These are phyloP conservation scores for Oophaga sylvatica DNA, from an alignment of 2,797 vertebrate genomes.

Conservation along the genomic window DNA sequence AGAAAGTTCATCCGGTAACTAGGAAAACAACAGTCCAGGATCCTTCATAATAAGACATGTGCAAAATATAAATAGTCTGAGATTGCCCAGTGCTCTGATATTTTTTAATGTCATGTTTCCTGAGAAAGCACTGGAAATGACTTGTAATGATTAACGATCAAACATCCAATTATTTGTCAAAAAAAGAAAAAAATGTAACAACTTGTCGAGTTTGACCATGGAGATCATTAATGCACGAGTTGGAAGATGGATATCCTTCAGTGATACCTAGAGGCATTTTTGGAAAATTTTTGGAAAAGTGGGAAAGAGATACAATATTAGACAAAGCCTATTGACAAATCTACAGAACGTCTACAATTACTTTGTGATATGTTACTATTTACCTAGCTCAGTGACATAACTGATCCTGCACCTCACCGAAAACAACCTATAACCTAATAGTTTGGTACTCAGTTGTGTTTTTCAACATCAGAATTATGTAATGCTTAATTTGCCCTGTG, in stretches of 20 bases:
- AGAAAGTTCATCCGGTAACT: background rate
- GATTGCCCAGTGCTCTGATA: background rate
- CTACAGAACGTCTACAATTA: no score
- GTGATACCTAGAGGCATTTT: no score
- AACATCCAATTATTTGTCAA: background rate
- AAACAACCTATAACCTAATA: background rate
- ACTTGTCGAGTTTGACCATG: background rate
- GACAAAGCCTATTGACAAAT: no score
- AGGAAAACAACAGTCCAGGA: background rate
- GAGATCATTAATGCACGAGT: background rate
- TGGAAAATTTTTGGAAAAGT: no score
- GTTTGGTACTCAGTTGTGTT: background rate
- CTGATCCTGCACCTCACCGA: background rate
- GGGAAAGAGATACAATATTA: no score
- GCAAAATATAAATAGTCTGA: background rate
- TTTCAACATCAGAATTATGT: background rate
- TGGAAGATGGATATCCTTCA: background rate
- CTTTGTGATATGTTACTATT: no score
- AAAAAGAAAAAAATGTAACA: background rate
- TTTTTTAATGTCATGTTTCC: background rate
- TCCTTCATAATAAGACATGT: background rate
- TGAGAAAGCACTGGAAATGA: background rate
- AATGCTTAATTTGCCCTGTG: background rate
- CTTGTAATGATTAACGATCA: background rate
- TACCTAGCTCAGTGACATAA: background rate